phyloP scores from a whole-genome alignment of 1,140 invertebrate species.

The Amphibalanus amphitrite region DNA sequence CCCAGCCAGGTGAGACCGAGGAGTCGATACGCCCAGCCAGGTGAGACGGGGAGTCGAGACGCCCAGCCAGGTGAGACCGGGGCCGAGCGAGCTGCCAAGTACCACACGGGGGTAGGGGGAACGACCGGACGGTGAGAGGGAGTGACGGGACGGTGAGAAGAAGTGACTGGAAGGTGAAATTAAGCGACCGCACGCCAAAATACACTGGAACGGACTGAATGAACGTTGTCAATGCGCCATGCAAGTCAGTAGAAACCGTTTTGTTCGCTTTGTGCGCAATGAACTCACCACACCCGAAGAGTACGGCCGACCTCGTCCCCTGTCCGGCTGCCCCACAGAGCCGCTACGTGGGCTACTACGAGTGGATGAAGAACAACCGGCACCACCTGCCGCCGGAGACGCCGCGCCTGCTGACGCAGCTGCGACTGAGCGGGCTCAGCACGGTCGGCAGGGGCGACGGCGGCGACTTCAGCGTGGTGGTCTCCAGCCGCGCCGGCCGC shows the following conservation, averaged over 20 bases:
- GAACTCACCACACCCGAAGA: too few relatives aligned
- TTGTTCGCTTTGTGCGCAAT: too few relatives aligned
- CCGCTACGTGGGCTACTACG: conserved; percentile 37
- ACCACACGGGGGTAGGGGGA: too few relatives aligned
- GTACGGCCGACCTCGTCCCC: too few relatives aligned
- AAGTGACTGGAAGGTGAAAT: conserved; percentile 25
- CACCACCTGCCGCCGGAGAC: conserved; percentile 26
- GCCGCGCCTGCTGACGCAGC: conserved; percentile 23
- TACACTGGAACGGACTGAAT: too few relatives aligned
- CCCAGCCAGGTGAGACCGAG: too few relatives aligned
- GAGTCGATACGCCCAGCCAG: too few relatives aligned
- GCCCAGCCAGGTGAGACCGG: too few relatives aligned
- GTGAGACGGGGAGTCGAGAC: too few relatives aligned
- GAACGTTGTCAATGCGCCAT: not conserved
- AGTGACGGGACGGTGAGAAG: conserved; percentile 19
- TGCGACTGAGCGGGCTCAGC: conserved; percentile 26
- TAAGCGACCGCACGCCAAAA: not conserved
- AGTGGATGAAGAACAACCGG: conserved; percentile 29
- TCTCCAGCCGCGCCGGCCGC: conserved; percentile 22
- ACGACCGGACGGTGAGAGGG: too few relatives aligned
- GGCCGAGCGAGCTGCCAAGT: too few relatives aligned
- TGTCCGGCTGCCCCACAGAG: conserved; percentile 25
- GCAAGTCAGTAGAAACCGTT: not conserved
- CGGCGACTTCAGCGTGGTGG: conserved; percentile 28
- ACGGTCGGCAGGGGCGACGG: conserved; percentile 33